These are phyloP conservation scores for Philopedon plagiatum DNA, from an alignment of 2,888 invertebrate genomes.

Conservation along the genomic window DNA sequence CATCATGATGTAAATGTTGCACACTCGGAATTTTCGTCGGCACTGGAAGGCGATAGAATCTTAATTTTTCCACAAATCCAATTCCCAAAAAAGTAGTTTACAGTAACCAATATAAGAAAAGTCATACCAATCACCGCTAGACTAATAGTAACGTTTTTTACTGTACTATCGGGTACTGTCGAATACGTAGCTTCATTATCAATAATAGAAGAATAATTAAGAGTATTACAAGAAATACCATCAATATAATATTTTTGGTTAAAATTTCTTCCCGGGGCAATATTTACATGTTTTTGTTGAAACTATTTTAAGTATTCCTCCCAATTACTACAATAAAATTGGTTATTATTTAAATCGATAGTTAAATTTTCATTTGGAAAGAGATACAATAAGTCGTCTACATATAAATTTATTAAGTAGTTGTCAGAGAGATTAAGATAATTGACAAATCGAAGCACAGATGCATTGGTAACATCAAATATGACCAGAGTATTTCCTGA, in stretches of 20 bases:
- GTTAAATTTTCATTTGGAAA: slow-evolving; percentile 26
- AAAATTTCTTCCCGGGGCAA: slow-evolving; percentile 29
- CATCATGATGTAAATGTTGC: not conserved
- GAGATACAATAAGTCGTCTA: not conserved
- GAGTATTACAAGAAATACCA: slow-evolving; percentile 19
- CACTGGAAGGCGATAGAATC: no score
- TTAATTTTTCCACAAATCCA: not conserved
- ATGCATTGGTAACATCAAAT: slow-evolving; percentile 1
- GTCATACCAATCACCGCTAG: not conserved
- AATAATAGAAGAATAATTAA: slow-evolving; percentile 11
- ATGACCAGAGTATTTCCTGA: slow-evolving; percentile 60
- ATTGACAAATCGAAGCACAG: not conserved
- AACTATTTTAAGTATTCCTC: slow-evolving; percentile 41
- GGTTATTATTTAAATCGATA: slow-evolving; percentile 58
- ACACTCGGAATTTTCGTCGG: no score
- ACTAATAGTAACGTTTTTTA: not conserved
- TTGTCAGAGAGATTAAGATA: slow-evolving; percentile 29
- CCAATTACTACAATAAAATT: slow-evolving; percentile 57
- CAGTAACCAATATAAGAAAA: not conserved
- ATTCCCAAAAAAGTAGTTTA: slow-evolving; percentile 1
- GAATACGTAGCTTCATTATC: no score
- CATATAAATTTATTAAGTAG: slow-evolving; percentile 5
- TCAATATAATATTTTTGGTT: slow-evolving; percentile 2
- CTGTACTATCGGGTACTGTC: no score
- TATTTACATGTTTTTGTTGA: slow-evolving; percentile 13